Evolutionary conservation across 2,797 vertebrate species (phyloP).

Genomic region (Ficedula albicollis): DNA sequence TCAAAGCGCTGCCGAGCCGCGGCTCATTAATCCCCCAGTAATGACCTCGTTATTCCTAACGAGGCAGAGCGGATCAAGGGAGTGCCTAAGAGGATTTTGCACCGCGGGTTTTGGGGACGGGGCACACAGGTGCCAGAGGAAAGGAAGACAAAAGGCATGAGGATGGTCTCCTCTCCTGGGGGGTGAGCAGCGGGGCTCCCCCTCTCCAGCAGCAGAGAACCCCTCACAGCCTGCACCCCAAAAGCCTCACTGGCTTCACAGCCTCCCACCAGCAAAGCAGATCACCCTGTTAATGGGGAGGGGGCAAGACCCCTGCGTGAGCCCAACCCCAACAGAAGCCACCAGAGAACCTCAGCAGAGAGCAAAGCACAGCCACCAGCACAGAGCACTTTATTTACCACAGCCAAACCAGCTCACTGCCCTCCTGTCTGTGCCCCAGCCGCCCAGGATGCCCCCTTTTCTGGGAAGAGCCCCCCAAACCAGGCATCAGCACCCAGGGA

Average conservation of each 20-base stretch:
- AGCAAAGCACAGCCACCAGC: neutral
- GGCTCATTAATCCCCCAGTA: conserved; percentile 49
- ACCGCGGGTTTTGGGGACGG: neutral
- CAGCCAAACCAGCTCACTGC: neutral
- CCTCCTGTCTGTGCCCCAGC: neutral
- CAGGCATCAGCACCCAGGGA: neutral
- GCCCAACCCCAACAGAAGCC: neutral
- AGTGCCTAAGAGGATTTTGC: conserved; percentile 45
- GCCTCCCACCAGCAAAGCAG: neutral
- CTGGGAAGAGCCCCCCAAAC: neutral
- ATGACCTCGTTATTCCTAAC: conserved; percentile 60
- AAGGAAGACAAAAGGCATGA: neutral
- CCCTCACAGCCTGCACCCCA: neutral
- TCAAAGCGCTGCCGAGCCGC: neutral
- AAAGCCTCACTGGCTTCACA: neutral
- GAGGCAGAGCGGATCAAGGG: conserved; percentile 23
- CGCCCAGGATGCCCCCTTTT: no score
- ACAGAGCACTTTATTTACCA: neutral
- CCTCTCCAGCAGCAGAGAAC: neutral
- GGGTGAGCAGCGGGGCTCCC: rapidly evolving
- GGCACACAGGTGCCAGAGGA: neutral
- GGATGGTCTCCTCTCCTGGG: rapidly evolving
- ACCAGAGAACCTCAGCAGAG: neutral
- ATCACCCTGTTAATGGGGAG: neutral
- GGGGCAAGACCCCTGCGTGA: rapidly evolving